These are phyloP conservation scores for Dinoponera quadriceps DNA, from an alignment of 1,140 invertebrate genomes.

Conservation along the genomic window DNA sequence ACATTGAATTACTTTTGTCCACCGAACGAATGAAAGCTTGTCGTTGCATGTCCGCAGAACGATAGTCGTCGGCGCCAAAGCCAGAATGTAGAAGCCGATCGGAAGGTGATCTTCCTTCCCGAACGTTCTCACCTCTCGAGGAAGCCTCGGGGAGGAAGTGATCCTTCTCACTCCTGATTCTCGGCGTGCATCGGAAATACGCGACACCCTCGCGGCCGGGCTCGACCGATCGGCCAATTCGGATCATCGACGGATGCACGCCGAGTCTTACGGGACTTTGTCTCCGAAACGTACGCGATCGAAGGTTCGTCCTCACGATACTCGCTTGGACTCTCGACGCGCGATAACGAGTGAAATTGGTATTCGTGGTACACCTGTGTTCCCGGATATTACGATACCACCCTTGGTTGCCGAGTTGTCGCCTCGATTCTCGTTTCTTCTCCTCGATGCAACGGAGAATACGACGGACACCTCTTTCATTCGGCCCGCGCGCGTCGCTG, in stretches of 20 bases:
- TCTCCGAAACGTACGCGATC: constrained; percentile 1
- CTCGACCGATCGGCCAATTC: neutral
- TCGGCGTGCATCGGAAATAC: neutral
- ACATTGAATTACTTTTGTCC: neutral
- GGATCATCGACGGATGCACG: neutral
- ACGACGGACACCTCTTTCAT: neutral
- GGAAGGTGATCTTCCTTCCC: constrained; percentile 33
- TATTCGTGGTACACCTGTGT: neutral
- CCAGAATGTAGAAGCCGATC: constrained; percentile 31
- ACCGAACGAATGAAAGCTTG: constrained; percentile 19
- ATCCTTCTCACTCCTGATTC: constrained; percentile 38
- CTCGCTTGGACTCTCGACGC: constrained; percentile 20
- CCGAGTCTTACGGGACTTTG: neutral
- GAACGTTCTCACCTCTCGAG: constrained; percentile 1
- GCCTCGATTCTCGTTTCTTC: neutral
- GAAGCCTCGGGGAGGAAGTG: constrained; percentile 42
- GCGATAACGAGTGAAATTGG: neutral
- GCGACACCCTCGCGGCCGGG: neutral
- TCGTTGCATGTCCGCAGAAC: neutral
- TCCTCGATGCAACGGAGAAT: neutral
- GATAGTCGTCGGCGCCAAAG: constrained; percentile 31
- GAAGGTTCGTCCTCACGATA: constrained; percentile 14
- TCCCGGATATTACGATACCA: too few relatives aligned
- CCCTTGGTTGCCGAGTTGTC: too few relatives aligned
- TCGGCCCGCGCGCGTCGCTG: constrained; percentile 7